Base-by-base conservation (phyloP, 2,888 invertebrate genomes). In the Acleris laterana region DNA sequence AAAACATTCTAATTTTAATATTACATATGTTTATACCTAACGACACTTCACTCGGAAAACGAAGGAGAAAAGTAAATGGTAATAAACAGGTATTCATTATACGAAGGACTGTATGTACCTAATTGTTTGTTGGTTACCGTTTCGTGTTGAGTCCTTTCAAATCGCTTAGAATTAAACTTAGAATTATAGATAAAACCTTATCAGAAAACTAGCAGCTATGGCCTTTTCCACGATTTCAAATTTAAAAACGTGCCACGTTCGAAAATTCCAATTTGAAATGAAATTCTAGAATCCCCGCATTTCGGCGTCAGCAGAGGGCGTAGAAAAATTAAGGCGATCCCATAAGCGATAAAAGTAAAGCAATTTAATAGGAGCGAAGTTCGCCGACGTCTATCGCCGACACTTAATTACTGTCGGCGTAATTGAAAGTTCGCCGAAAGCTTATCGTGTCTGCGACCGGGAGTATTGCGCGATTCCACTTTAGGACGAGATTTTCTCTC, bases 371-470 rank as follows among this genome's bases (percentile, higher is more conserved):
- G 86, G 83, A 85, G 79, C 73, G 80, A 83, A 81, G 77, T 84
- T 83, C 77, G 82, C 79, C 80, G 78, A 66, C 81, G 78, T 83
- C 83, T 78, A 75, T 71, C 69, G 73, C 79, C 77, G 80, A 77
- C 86, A 85, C 86, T 88, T 89, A 89, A 91, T 90, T 90, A 87
- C 84, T 81, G 78, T 78, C 72, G 75, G 77, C 70, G 77, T 88
- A 89, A 89, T 89, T 89, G 88, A 90, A 90, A 89, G 84, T 89
- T 88, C 71, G 63, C 64, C 68, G 59, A 68, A 71, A 78, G 77
- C 79, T 80, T 80, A 82, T 82, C 79, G 80, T 76, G 81, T 79
- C 81, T 82, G 77, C 73, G 67, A 75, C 71, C 69, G 74, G 72
- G 72, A 72, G 74, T 71, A 66, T 64, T 61, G 48, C 67, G 68